These are phyloP conservation scores for Herpetotheres cachinnans DNA, from an alignment of 2,113 vertebrate species.

Conservation along the genomic window DNA sequence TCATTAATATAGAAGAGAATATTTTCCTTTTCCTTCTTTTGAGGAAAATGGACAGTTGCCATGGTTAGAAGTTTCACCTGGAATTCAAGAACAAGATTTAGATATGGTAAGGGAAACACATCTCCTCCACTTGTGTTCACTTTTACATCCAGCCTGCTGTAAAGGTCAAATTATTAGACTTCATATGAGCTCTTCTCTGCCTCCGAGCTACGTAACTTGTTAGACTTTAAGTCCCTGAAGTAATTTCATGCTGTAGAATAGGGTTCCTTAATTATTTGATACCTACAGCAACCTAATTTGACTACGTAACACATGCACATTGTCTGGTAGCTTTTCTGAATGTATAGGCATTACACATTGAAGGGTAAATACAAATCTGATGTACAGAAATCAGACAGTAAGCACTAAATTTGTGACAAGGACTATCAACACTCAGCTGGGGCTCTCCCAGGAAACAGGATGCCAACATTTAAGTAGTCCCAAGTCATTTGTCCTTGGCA, in stretches of 20 bases:
- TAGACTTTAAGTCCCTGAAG: neutral
- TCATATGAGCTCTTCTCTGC: neutral
- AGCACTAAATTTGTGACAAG: neutral
- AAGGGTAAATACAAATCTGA: neutral
- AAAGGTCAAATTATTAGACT: neutral
- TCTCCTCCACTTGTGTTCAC: neutral
- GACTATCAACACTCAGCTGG: neutral
- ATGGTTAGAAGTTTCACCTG: neutral
- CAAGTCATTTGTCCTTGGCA: neutral
- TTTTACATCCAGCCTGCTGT: neutral
- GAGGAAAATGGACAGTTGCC: neutral
- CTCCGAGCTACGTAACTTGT: neutral
- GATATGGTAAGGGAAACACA: neutral
- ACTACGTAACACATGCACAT: accelerated
- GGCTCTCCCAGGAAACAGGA: neutral
- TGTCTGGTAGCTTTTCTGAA: neutral
- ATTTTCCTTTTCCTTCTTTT: neutral
- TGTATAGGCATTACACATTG: accelerated
- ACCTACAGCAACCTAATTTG: accelerated
- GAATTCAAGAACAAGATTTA: neutral
- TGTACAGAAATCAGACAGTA: neutral
- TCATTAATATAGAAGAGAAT: neutral
- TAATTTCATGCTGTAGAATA: neutral
- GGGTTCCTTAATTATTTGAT: neutral
- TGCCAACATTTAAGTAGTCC: neutral